These are phyloP conservation scores for Syritta pipiens DNA, from an alignment of 2,888 invertebrate genomes.

Conservation along the genomic window DNA sequence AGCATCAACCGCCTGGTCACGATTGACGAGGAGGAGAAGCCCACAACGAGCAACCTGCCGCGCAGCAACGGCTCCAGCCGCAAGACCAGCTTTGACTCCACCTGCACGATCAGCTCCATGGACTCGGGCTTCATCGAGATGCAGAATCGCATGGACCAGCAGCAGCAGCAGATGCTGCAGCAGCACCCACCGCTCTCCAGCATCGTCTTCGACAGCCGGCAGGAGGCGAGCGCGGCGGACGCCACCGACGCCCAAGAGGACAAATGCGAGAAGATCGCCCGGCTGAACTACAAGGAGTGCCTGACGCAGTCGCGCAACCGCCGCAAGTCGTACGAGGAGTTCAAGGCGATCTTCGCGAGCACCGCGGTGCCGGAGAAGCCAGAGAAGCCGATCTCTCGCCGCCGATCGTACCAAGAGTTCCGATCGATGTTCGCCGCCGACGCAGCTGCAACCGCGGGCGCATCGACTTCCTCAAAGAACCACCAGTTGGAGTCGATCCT, in stretches of 20 bases:
- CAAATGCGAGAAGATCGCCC: conserved; percentile 75
- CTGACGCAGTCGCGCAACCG: conserved; percentile 79
- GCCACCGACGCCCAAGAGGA: conserved; percentile 31
- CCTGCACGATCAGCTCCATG: conserved; percentile 79
- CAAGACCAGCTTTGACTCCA: conserved; percentile 79
- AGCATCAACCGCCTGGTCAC: conserved; percentile 59
- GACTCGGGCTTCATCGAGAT: conserved; percentile 80
- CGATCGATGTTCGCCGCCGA: conserved; percentile 62
- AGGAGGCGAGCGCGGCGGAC: neutral
- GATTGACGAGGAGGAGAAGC: conserved; percentile 69
- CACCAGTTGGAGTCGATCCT: conserved; percentile 59
- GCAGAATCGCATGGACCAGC: conserved; percentile 76
- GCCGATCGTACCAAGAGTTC: conserved; percentile 72
- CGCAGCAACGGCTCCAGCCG: conserved; percentile 77
- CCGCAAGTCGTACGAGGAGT: conserved; percentile 79
- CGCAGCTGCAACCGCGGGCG: conserved; percentile 14
- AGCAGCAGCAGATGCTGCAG: conserved; percentile 28
- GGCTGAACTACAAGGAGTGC: conserved; percentile 78
- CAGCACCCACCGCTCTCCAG: conserved; percentile 67
- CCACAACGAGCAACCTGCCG: conserved; percentile 72
- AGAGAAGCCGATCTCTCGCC: conserved; percentile 72
- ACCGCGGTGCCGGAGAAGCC: conserved; percentile 36
- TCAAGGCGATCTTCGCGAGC: conserved; percentile 77
- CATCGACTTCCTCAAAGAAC: conserved; percentile 45
- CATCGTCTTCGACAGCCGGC: conserved; percentile 50